Conservation (phyloP, 2,888 invertebrate genomes). For the Ennomos quercinarius region DNA sequence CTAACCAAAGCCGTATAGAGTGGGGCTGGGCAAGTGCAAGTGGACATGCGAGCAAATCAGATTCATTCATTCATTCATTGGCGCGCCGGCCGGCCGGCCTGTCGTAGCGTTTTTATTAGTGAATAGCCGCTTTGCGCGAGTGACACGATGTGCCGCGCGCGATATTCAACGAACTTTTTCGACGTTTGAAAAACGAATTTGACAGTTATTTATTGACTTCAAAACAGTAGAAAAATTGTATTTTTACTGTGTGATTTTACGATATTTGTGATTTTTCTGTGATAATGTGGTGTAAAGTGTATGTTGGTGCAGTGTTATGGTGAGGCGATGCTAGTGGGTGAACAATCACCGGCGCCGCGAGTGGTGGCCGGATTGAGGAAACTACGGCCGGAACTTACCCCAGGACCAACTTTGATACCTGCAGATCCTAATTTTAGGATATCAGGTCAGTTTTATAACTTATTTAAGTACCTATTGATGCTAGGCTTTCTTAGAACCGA, state of each 20-base stretch:
- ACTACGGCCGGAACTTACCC: slow-evolving; percentile 78
- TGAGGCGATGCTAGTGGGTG: slow-evolving; percentile 80
- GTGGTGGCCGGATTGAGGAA: slow-evolving; percentile 83
- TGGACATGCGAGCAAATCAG: slow-evolving; percentile 55
- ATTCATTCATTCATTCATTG: slow-evolving; percentile 74
- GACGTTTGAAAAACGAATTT: slow-evolving; percentile 71
- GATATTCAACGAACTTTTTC: slow-evolving; percentile 75
- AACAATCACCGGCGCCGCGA: slow-evolving; percentile 81
- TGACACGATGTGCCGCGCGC: slow-evolving; percentile 59
- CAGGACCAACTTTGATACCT: slow-evolving; percentile 74
- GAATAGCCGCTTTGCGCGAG: slow-evolving; percentile 37
- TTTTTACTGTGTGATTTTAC: slow-evolving; percentile 46
- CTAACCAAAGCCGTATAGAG: slow-evolving; percentile 43
- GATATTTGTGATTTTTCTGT: slow-evolving; percentile 45
- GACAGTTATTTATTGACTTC: slow-evolving; percentile 54
- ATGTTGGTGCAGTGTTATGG: slow-evolving; percentile 69
- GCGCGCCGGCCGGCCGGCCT: slow-evolving; percentile 64
- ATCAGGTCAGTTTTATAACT: slow-evolving; percentile 69
- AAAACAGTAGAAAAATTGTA: slow-evolving; percentile 22
- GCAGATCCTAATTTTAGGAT: slow-evolving; percentile 77
- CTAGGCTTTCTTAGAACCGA: too few species aligned
- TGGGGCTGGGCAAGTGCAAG: slow-evolving; percentile 45
- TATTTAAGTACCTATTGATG: too few species aligned
- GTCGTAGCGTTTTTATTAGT: slow-evolving; percentile 43
- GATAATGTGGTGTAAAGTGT: slow-evolving; percentile 63